Base-by-base conservation (phyloP, 2,797 vertebrate species). In the Telmatherina bonti region DNA sequence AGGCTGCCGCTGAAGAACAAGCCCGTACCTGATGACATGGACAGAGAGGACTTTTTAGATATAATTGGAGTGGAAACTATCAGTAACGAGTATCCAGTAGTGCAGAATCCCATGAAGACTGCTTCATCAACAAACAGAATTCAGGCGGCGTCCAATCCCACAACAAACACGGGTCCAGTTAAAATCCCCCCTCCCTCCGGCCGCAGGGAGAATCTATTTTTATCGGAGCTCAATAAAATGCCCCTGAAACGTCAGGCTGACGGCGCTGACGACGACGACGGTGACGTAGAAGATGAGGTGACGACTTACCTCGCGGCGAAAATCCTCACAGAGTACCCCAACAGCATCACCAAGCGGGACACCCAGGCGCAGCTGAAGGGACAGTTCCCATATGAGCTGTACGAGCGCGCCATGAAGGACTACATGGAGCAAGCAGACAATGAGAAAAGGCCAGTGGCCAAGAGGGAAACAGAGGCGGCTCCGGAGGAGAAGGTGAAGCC, bases 41-140 rank as follows among this genome's bases (percentile, higher is more conserved):
- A 95, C 87, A 91, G 96, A 5, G 97, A 99, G 91, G 97, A 99
- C 57, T 95, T 99, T 74, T 81, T 99, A 55, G 97, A 94, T 80
- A 95, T 99, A 75, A 95, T 99, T 75, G 97, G 96, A 33, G 92
- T 96, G 74, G 96, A 97, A 80, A 96, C 92, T 47, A 85, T 95
- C 81, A 94, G 91, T 24, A 96, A 95, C 72, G 95, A 96, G 83
- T 97, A 96, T 45, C 91, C 95, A n/a, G 90, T 95, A 29, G 94
- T 94, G 77, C 96, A 85, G 82, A 94, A 97, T 67, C 95, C 94
- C 64, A 81, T 87, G 88, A 97, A 97, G 79, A 96, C 94, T 6
- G 82, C 90, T 30, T 76, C 94, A 16, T 76, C 95, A 38, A 35
- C 82, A 5, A 85, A 83, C 64, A 84, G 89, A 22, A 61, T 87